Evolutionary conservation across 92 coral and sea anemone genomes (phyloP).

Genomic region (Phymanthus crucifer): DNA sequence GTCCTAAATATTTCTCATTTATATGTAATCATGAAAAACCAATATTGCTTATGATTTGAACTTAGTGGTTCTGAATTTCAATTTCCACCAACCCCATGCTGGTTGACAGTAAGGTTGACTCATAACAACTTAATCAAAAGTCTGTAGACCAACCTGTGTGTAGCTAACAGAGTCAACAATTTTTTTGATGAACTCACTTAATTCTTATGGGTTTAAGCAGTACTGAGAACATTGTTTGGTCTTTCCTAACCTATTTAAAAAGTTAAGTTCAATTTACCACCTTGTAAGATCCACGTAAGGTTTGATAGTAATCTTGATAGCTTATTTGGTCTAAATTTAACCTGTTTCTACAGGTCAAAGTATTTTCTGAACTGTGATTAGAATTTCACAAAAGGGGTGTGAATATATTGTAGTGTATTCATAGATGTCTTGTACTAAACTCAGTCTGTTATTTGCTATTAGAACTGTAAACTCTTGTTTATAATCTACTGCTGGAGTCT

Average conservation of each 20-base stretch:
- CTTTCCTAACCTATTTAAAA: neutral
- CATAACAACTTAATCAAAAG: slow-evolving; percentile 23
- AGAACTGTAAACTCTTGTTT: neutral
- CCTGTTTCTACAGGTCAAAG: neutral
- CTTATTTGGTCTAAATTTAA: neutral
- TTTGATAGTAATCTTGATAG: slow-evolving; percentile 2
- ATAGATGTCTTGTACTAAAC: neutral
- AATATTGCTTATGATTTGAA: neutral
- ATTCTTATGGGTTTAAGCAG: neutral
- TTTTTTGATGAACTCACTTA: neutral
- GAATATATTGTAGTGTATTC: neutral
- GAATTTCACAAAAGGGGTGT: neutral
- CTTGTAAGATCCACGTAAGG: neutral
- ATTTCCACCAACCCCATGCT: slow-evolving; percentile 18
- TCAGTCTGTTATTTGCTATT: neutral
- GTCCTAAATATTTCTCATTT: slow-evolving; percentile 19
- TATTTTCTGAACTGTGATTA: neutral
- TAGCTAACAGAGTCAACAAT: neutral
- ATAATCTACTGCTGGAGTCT: neutral
- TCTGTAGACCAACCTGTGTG: neutral
- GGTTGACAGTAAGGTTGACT: neutral
- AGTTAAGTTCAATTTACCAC: neutral
- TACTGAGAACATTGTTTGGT: neutral
- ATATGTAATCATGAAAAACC: slow-evolving; percentile 4
- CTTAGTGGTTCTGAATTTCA: slow-evolving; percentile 9